Base-by-base conservation (phyloP, 2,888 invertebrate species). In the Cylloceria caligata region DNA sequence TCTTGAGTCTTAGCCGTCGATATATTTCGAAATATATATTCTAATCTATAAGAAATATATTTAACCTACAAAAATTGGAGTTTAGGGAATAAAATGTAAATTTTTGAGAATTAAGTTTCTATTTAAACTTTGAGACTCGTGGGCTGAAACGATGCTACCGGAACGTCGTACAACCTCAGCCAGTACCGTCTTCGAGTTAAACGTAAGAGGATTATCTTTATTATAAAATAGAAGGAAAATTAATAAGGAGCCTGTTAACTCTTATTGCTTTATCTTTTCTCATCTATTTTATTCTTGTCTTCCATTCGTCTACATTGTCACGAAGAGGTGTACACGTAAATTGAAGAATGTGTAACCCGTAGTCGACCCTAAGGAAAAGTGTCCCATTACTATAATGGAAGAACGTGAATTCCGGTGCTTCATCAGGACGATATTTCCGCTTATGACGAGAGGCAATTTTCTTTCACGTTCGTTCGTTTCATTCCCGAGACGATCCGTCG, bases 371-470 rank as follows among this genome's bases (percentile, higher is more conserved):
- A 24, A n/a, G 34, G 42, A 80, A 74, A 68, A 81, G 42, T 78
- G 81, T 83, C 79, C 80, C 77, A 71, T 74, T 82, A 75, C 71
- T 75, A 27, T 67, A 79, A 79, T 72, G 75, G 72, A 64, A 78
- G 73, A 67, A 75, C 81, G 72, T 62, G 55, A 71, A 84, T 85
- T 84, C 80, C 85, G 85, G 84, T 85, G 88, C 90, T 74, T 91
- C 90, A 91, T 92, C 91, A 91, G 88, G 88, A 88, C 86, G 91
- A 92, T 92, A 92, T 92, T 91, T 88, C 19, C 87, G 88, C 87
- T 91, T 86, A 87, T 84, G 88, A 90, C 87, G 91, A 90, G 81
- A 91, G 91, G 91, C 92, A 92, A 92, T 92, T 92, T 92, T 92
- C 91, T 90, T 91, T 89, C 88, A 86, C 88, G 86, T 84, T 81